Evolutionary conservation across 2,113 vertebrate genomes (phyloP), one percentile per base, ranked within the genome.

Genomic region (Hyperopisus bebe): DNA sequence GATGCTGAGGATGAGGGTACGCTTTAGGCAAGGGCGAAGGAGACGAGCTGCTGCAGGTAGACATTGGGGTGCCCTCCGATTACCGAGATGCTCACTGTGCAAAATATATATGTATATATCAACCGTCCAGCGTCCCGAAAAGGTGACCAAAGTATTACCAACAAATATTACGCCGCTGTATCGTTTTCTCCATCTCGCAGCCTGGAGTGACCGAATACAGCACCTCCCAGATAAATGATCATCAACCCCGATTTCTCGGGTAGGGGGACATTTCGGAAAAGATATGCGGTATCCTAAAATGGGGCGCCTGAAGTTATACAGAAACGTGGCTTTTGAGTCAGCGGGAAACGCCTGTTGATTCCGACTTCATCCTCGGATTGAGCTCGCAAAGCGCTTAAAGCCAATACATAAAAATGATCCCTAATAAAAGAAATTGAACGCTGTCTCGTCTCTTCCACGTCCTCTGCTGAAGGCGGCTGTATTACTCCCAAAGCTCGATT

Each of bases 1-100:
- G 96, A 95, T 97, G 94, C 94, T 96, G 95, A 62, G 93, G 88
- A 91, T 97, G 95, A 91, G 97, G 95, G 91, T 96, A 97, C 96
- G 97, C 96, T 95, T 97, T 98, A 93, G 97, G 97, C 93, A 97
- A 96, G 94, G 97, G 96, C 92, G 97, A 96, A 94, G 98, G 97
- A 96, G 97, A 97, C 92, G 97, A 97, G 94, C 94, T 95, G 92
- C 91, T 93, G 93, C 97, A 96, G 96, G 97, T 96, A 97, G 98
- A 99, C 98, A 99, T 99, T 97, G 96, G 98, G 95, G 96, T 97
- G 62, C 97, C 95, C 95, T 95, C 95, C 95, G 90, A 93, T 90
- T 91, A 92, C 89, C 53, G 90, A 91, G 88, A 95, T 91, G 88
- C 91, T 47, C 50, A 77, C 86, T 53, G 88, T 70, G 82, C 86